These are phyloP conservation scores for Spinibarbus caldwelli DNA, from an alignment of 2,797 vertebrate genomes.

Conservation along the genomic window DNA sequence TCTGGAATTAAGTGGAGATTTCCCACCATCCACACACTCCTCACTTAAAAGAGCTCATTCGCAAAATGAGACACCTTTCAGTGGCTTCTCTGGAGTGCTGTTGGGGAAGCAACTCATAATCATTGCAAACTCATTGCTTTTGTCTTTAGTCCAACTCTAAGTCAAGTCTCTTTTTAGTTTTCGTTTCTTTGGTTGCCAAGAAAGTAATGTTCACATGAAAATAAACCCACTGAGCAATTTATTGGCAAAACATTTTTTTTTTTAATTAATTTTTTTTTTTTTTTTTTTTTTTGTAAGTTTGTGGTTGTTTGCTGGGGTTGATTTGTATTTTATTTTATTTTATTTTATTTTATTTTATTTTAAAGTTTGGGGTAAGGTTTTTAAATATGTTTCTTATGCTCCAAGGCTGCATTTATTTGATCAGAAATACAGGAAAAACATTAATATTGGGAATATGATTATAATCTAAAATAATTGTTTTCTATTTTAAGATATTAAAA, in stretches of 20 bases:
- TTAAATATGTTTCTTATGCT: no score
- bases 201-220: not conserved
- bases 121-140: not conserved
- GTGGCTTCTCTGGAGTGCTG: not conserved
- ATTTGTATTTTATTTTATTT: not conserved
- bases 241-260: not conserved
- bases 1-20: slow-evolving; percentile 35
- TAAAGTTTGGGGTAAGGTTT: not conserved
- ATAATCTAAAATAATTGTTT: no score
- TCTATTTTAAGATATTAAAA: no score
- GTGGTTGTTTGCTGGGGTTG: not conserved
- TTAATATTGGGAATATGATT: no score
- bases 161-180: not conserved
- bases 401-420: no score
- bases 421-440: no score
- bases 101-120: not conserved
- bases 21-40: not conserved
- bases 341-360: not conserved
- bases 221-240: not conserved
- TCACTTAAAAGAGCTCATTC: not conserved
- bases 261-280: not conserved
- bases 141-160: not conserved
- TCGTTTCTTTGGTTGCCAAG: not conserved
- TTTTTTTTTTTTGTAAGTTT: not conserved
- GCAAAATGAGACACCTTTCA: not conserved